Evolutionary conservation across 2,113 vertebrate genomes (phyloP).

Genomic region (Salvator merianae): DNA sequence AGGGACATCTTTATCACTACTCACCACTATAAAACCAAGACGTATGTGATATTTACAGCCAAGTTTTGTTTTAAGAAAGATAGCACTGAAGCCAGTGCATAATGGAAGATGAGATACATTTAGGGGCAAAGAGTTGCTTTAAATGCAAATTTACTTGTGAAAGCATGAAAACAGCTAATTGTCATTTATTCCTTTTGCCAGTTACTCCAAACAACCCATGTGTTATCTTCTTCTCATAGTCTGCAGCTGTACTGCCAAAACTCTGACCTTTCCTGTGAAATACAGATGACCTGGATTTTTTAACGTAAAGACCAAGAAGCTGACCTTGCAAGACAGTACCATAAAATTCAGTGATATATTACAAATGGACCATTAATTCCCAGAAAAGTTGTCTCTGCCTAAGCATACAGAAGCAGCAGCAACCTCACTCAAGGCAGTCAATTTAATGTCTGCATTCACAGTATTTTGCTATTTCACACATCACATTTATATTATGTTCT

Average conservation of each 20-base stretch:
- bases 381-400: not conserved
- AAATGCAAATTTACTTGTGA: constrained; percentile 71
- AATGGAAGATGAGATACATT: constrained; percentile 63
- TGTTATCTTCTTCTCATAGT: constrained; percentile 48
- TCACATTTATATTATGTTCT: not conserved
- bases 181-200: constrained; percentile 31
- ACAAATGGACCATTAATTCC: constrained; percentile 14
- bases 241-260: constrained; percentile 44
- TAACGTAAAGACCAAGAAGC: not conserved
- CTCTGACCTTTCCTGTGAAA: constrained; percentile 62
- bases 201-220: not conserved
- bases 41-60: constrained; percentile 40
- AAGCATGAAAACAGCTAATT: constrained; percentile 54
- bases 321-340: not conserved
- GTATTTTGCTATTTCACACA: not conserved
- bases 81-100: constrained; percentile 54
- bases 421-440: not conserved
- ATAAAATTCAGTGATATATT: rapidly evolving
- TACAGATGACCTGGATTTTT: constrained; percentile 40
- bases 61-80: constrained; percentile 42
- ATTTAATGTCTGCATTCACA: not conserved
- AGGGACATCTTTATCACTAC: not conserved
- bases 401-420: rapidly evolving
- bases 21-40: constrained; percentile 12
- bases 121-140: constrained; percentile 63